These are phyloP conservation scores for Festucalex cinctus DNA, from an alignment of 2,113 vertebrate genomes.

Conservation along the genomic window DNA sequence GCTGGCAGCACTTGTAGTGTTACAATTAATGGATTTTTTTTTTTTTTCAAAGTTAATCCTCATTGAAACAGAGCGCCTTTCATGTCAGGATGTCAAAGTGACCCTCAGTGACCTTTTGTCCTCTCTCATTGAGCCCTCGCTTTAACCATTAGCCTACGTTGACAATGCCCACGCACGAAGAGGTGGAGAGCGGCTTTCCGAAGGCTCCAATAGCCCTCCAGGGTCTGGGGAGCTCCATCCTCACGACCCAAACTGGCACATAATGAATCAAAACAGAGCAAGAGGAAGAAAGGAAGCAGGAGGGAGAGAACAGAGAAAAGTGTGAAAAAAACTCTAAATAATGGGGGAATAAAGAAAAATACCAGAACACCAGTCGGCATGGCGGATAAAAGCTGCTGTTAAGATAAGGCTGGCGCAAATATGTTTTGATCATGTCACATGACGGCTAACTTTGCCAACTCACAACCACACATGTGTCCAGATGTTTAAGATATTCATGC, in stretches of 20 bases:
- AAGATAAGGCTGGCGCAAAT: constrained; percentile 68
- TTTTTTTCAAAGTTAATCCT: constrained; percentile 67
- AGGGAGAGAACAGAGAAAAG: constrained; percentile 22
- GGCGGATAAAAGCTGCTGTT: constrained; percentile 57
- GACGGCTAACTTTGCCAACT: constrained; percentile 53
- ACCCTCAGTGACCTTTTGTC: constrained; percentile 77
- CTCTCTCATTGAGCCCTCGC: constrained; percentile 68
- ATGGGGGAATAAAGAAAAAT: constrained; percentile 68
- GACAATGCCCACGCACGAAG: constrained; percentile 68
- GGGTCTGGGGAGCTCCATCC: constrained; percentile 53
- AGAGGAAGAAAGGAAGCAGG: constrained; percentile 43
- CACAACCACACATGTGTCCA: constrained; percentile 49
- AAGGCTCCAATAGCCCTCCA: constrained; percentile 57
- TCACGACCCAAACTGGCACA: constrained; percentile 60
- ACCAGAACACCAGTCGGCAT: constrained; percentile 70
- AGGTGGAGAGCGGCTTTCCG: constrained; percentile 60
- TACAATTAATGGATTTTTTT: constrained; percentile 71
- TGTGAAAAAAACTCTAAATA: constrained; percentile 46
- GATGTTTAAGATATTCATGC: constrained; percentile 63
- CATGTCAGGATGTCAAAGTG: constrained; percentile 70
- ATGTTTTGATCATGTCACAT: constrained; percentile 56
- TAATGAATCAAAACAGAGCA: constrained; percentile 61
- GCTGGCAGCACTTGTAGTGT: constrained; percentile 62
- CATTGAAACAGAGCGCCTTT: constrained; percentile 76
- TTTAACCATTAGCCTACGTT: constrained; percentile 71